Evolutionary conservation across 2,888 invertebrate species (phyloP).

Genomic region (Ormia ochracea): DNA sequence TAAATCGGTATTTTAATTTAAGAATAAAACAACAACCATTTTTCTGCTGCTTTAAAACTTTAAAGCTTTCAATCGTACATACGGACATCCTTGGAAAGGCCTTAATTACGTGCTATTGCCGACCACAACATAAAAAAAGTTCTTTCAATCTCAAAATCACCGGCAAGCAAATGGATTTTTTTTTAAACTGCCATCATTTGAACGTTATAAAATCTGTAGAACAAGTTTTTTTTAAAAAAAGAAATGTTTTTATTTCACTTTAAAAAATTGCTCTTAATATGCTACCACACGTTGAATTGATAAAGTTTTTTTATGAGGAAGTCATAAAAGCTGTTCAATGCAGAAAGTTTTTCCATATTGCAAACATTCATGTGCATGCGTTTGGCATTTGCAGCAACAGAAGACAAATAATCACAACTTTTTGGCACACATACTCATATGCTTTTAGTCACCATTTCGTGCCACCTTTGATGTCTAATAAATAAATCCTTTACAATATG

Average conservation of each 20-base stretch:
- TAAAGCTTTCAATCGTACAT: too few species aligned
- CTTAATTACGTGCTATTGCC: too few species aligned
- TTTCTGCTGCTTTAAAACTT: too few species aligned
- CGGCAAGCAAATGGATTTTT: neutral
- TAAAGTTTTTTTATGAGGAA: conserved; percentile 45
- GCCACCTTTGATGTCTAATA: neutral
- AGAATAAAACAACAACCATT: too few species aligned
- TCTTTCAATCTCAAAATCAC: neutral
- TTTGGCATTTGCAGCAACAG: neutral
- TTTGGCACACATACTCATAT: neutral
- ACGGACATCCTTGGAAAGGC: too few species aligned
- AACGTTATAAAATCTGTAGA: conserved; percentile 20
- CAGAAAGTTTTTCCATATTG: conserved; percentile 38
- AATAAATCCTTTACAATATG: too few species aligned
- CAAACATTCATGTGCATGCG: neutral
- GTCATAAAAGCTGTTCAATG: conserved; percentile 42
- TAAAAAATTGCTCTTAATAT: conserved; percentile 26
- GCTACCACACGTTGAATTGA: conserved; percentile 32
- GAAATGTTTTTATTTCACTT: conserved; percentile 25
- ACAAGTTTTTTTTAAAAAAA: conserved; percentile 33
- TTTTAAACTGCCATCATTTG: conserved; percentile 28
- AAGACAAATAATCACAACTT: conserved; percentile 6
- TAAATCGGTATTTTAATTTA: too few species aligned
- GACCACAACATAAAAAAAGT: too few species aligned
- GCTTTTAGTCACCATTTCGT: neutral